A percentile compares a stretch with the other conserved stretches of the same genome.
phyloP scores from a whole-genome alignment of 2,797 vertebrate species.

The Xerus rutilus region DNA sequence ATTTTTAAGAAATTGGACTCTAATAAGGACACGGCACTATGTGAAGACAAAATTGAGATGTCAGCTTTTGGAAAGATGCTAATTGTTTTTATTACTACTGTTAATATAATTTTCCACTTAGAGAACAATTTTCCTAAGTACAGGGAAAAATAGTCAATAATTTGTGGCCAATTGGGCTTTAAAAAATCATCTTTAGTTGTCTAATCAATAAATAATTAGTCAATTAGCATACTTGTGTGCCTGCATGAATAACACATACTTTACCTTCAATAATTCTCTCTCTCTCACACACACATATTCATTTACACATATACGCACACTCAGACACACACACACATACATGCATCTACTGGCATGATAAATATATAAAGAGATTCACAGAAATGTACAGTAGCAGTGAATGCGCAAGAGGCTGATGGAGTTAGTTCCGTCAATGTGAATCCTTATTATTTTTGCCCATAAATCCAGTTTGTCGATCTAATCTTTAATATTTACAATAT shows the following conservation, averaged over 20 bases:
- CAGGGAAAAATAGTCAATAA: constrained; percentile 23
- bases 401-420: background rate
- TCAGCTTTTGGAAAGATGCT: constrained; percentile 43
- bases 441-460: constrained; percentile 9
- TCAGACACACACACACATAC: too few species aligned
- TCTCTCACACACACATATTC: background rate
- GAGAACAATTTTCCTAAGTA: constrained; percentile 45
- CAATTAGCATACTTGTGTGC: constrained; percentile 63
- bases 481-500: background rate
- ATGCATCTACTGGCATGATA: background rate
- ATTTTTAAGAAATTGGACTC: background rate
- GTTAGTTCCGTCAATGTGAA: background rate
- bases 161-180: constrained; percentile 64
- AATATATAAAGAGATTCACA: background rate
- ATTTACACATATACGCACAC: background rate
- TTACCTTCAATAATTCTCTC: background rate
- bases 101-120: constrained; percentile 66
- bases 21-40: background rate
- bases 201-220: constrained; percentile 77
- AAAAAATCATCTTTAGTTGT: constrained; percentile 66
- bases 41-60: constrained; percentile 52
- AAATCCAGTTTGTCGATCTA: background rate
- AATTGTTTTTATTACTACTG: constrained; percentile 64
- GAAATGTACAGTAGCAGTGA: background rate
- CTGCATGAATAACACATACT: constrained; percentile 2